Conservation (phyloP, 1,140 invertebrate genomes). For the Saxidomus purpurata region DNA sequence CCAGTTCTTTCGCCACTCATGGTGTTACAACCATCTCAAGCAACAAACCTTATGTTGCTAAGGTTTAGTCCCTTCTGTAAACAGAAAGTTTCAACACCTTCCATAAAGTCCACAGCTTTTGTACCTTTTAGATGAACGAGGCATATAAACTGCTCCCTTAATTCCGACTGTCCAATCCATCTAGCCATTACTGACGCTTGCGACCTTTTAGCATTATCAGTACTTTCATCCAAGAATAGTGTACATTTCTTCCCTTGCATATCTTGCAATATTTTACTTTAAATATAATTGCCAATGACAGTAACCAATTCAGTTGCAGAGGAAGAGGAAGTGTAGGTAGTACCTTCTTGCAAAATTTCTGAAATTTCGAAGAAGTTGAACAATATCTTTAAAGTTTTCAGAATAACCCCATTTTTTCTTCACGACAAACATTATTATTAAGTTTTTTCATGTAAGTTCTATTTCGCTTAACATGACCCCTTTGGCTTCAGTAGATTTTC, state of each 20-base stretch:
- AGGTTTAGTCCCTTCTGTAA: conserved; percentile 3
- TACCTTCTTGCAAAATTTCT: background rate
- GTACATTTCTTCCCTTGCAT: background rate
- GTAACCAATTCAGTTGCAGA: background rate
- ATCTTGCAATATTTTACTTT: background rate
- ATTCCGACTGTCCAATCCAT: background rate
- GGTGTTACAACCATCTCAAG: conserved; percentile 56
- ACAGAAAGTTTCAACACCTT: conserved; percentile 8
- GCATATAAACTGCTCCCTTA: background rate
- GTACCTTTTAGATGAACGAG: background rate
- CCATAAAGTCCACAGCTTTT: background rate
- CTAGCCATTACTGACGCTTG: background rate
- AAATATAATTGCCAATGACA: background rate
- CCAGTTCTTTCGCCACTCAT: conserved; percentile 59
- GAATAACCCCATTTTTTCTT: background rate
- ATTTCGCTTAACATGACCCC: background rate
- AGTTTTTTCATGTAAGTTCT: background rate
- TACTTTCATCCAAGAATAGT: conserved; percentile 1
- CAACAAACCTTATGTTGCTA: conserved; percentile 43
- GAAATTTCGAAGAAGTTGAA: background rate
- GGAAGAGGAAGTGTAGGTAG: background rate
- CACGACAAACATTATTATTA: background rate
- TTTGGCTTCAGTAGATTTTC: background rate
- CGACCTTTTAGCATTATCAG: background rate
- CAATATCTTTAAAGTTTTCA: background rate